These are phyloP conservation scores for Caenorhabditis sp. DNA, from an alignment of 2,888 invertebrate genomes.

Conservation along the genomic window DNA sequence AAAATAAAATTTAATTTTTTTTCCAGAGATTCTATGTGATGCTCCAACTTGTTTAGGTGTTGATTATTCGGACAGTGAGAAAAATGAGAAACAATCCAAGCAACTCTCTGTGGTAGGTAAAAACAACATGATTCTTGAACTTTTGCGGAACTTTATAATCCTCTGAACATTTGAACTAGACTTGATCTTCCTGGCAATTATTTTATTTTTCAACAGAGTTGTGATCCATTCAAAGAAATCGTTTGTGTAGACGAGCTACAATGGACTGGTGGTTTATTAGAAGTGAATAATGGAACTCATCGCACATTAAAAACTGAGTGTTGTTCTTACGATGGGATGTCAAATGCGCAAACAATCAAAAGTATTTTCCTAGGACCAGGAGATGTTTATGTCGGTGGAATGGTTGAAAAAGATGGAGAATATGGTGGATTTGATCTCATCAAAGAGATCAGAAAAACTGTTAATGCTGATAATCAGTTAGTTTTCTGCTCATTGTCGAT, in stretches of 20 bases:
- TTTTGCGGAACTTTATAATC: neutral
- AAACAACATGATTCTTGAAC: neutral
- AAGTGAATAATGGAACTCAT: slow-evolving; percentile 66
- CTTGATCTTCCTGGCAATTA: neutral
- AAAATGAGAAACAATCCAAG: neutral
- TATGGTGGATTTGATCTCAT: slow-evolving; percentile 62
- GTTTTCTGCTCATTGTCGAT: neutral
- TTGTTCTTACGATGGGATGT: slow-evolving; percentile 57
- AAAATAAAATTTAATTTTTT: slow-evolving; percentile 1
- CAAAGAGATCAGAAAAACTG: slow-evolving; percentile 66
- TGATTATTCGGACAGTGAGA: slow-evolving; percentile 12
- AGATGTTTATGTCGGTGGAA: slow-evolving; percentile 55
- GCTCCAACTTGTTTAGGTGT: slow-evolving; percentile 53
- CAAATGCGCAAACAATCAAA: slow-evolving; percentile 47
- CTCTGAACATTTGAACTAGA: slow-evolving; percentile 1
- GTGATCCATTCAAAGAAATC: slow-evolving; percentile 49
- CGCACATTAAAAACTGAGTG: slow-evolving; percentile 64
- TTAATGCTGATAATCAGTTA: slow-evolving; percentile 53
- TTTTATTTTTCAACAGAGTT: slow-evolving; percentile 26
- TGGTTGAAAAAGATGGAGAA: slow-evolving; percentile 39
- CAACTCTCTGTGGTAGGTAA: neutral
- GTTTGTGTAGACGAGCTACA: slow-evolving; percentile 56
- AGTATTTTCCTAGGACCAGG: slow-evolving; percentile 58
- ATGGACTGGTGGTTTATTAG: slow-evolving; percentile 64
- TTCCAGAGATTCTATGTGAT: slow-evolving; percentile 54